Evolutionary conservation across 1,140 invertebrate genomes (phyloP).

Genomic region (Sitobion miscanthi): DNA sequence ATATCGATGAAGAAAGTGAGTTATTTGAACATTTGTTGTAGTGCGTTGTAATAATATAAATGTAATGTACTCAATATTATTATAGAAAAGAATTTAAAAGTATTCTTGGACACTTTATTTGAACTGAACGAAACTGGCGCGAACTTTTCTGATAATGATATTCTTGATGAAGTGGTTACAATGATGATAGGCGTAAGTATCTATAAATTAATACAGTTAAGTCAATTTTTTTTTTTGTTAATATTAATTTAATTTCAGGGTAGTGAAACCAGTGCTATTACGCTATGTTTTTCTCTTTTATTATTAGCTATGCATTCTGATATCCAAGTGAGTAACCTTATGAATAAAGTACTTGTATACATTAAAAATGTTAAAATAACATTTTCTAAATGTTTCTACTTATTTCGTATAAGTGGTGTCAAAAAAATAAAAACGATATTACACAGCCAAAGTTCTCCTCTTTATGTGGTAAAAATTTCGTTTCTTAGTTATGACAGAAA

Average conservation of each 20-base stretch:
- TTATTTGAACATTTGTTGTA: background rate
- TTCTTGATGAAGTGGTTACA: constrained; percentile 68
- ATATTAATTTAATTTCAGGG: constrained; percentile 64
- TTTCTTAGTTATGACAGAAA: no score
- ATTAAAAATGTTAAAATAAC: no score
- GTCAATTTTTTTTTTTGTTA: no score
- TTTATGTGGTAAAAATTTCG: no score
- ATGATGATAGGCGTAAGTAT: constrained; percentile 61
- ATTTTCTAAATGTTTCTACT: no score
- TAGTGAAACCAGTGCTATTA: constrained; percentile 72
- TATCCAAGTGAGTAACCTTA: constrained; percentile 63
- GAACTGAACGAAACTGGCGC: constrained; percentile 62
- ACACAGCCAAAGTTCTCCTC: no score
- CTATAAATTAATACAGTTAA: no score
- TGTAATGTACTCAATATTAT: background rate
- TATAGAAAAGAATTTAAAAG: background rate
- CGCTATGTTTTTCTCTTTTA: constrained; percentile 63
- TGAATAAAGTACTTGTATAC: no score
- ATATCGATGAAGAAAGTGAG: background rate
- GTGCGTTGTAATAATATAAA: no score
- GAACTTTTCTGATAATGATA: constrained; percentile 67
- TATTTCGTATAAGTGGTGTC: no score
- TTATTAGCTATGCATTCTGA: constrained; percentile 69
- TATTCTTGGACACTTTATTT: constrained; percentile 71
- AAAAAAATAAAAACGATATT: no score